Conservation (phyloP, 2,888 invertebrate species). For the Brachycybe producta region DNA sequence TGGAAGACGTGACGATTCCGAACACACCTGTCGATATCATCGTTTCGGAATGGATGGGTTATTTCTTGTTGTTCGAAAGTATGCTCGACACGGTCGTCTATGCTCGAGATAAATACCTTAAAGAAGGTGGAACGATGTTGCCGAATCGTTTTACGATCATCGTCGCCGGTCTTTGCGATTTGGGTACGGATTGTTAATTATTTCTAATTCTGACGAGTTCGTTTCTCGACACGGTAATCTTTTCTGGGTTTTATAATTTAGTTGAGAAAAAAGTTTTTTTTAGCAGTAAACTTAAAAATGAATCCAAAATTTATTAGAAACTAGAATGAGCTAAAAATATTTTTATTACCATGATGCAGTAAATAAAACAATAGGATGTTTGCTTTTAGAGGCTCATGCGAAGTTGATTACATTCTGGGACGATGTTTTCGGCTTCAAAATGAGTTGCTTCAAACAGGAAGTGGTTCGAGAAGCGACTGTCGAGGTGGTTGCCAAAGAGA, state of each 20-base stretch:
- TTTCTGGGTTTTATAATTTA: background rate
- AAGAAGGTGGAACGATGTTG: constrained; percentile 58
- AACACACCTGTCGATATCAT: constrained; percentile 74
- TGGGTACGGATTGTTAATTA: constrained; percentile 37
- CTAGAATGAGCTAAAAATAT: background rate
- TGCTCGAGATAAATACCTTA: constrained; percentile 68
- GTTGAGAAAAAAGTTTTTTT: too few relatives aligned
- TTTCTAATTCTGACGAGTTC: constrained; percentile 1
- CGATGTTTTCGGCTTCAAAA: constrained; percentile 84
- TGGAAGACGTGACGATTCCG: constrained; percentile 69
- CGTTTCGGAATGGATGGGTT: constrained; percentile 98
- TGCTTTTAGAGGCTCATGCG: constrained; percentile 48
- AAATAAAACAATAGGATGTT: constrained; percentile 3
- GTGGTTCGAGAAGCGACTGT: constrained; percentile 65
- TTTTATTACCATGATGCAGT: too few relatives aligned
- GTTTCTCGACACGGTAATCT: background rate
- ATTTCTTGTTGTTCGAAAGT: constrained; percentile 88
- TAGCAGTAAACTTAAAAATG: background rate
- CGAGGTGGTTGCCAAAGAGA: constrained; percentile 48
- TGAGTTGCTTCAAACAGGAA: constrained; percentile 77
- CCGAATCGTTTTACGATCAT: constrained; percentile 75
- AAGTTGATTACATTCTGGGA: constrained; percentile 75
- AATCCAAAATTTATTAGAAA: too few relatives aligned
- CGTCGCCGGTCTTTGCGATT: constrained; percentile 64
- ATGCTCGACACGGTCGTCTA: constrained; percentile 90